Base-by-base conservation (phyloP, 2,888 invertebrate genomes). In the Buathra laborator region DNA sequence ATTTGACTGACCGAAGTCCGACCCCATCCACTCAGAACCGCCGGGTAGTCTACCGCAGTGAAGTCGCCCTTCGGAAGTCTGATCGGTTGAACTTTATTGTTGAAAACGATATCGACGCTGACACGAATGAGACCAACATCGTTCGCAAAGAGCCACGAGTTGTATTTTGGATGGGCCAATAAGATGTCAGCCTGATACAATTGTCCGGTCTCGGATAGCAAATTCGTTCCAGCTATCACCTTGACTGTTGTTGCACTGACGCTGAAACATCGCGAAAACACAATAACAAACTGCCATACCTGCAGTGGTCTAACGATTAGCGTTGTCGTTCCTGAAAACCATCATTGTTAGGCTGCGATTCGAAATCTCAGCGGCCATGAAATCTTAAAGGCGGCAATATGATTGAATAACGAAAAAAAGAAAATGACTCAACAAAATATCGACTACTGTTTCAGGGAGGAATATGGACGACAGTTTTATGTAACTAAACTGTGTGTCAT, bases 101-200 rank as follows among this genome's bases (percentile, higher is more conserved):
- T 89, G 62, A 88, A 90, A 0, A 64, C 74, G 12, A 93, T 89
- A 56, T 88, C 83, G 6, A 24, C 71, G 3, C 67, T 48, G 2
- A 92, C 80, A 32, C 88, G 90, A 67, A 92, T 81, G n/a, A 93
- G 70, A 3, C 89, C 93, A 7, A 93, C 67, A 59, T 93, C 93
- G 62, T 92, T 90, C 5, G 64, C 1, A 0, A 89, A 74, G 0
- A 2, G 0, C 0, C 19, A 0, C 0, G 59, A 0, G 46, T 59
- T 59, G 71, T 77, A 93, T 0, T 53, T n/a, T 1, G 67, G 0
- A 37, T 93, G 90, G 7, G 81, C 78, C 2, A 72, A 29, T 14
- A 88, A 6, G 5, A 83, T 71, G n/a, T 87, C 87, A 29, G 83
- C 79, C 16, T 86, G 37, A 56, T 90, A 87, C 5, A 68, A 32